Base-by-base conservation (phyloP, 2,888 invertebrate genomes). In the Tolmerus cingulatus region DNA sequence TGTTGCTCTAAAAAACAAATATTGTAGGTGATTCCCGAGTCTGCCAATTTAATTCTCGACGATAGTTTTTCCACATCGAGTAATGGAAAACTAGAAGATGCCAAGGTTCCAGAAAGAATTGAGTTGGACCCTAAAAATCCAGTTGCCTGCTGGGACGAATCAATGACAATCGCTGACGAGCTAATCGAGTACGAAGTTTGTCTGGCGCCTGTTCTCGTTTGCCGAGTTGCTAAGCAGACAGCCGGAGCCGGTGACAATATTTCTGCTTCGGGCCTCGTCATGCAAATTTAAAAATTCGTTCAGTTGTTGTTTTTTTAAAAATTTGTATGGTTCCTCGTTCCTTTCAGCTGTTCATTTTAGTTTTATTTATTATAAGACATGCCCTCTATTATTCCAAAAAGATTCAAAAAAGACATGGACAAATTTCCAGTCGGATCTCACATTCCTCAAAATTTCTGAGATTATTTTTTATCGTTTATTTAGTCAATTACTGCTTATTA, bases 181-280 rank as follows among this genome's bases (percentile, higher is more conserved):
- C 88, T 89, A 2, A 89, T 91, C 3, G 90, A 90, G 79, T 91
- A 91, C 30, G 94, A 96, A 90, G 95, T 97, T 86, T 97, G 97
- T 92, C 94, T 97, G 5, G 96, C 97, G 0, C 97, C 97, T 0
- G 97, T 97, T 7, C 93, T 97, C 37, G 96, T 97, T 3, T 97
- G 97, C 90, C 97, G 96, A 0, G 94, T 96, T 89, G 96, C 96
- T 0, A 94, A 95, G 88, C 95, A 97, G 90, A 97, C 97, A 0
- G 97, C 96, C 0, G 97, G 97, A 0, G 97, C 97, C 12, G 97
- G 97, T 0, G 97, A 97, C 91, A 97, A 97, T 91, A 96, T 97
- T 89, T 97, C 97, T 0, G 96, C 97, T n/a, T 96, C 97, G 1
- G 97, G 97, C n/a, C 93, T 97, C 19, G 95, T 95, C n/a, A 93